Conservation (phyloP, 1,140 invertebrate species). For the Drosophila sechellia region DNA sequence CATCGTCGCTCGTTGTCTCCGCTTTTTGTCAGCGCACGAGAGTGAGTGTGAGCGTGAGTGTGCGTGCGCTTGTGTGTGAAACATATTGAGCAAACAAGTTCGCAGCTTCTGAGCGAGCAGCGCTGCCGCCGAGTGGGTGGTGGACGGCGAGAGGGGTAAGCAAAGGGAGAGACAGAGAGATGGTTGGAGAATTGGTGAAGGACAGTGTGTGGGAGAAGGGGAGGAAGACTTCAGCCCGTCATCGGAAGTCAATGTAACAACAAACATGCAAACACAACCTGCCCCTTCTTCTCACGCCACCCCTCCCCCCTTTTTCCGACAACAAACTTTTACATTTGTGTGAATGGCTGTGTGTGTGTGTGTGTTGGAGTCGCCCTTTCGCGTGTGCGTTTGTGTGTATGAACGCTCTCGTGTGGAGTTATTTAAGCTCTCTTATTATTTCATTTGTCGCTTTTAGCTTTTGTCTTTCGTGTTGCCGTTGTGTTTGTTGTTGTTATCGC, state of each 20-base stretch:
- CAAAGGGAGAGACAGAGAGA: not conserved
- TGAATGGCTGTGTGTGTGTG: conserved; percentile 7
- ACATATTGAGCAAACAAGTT: conserved; percentile 83
- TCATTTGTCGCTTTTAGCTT: conserved; percentile 83
- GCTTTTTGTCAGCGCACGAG: conserved; percentile 9
- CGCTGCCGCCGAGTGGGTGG: conserved; percentile 31
- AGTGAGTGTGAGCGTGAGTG: conserved; percentile 28
- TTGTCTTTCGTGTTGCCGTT: conserved; percentile 77
- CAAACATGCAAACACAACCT: conserved; percentile 76
- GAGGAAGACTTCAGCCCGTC: conserved; percentile 63
- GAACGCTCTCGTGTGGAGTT: conserved; percentile 73
- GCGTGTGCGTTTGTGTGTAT: conserved; percentile 9
- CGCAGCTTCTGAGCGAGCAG: conserved; percentile 72
- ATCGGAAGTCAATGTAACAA: conserved; percentile 83
- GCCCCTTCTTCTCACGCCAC: conserved; percentile 2
- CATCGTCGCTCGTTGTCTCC: conserved; percentile 41
- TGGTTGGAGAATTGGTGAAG: not conserved
- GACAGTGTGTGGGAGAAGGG: not conserved
- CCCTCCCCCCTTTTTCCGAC: not conserved
- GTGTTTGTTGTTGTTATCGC: conserved; percentile 38
- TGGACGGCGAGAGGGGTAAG: conserved; percentile 4
- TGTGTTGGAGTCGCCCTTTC: conserved; percentile 16
- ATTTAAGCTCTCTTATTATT: conserved; percentile 83
- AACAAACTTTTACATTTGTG: conserved; percentile 12
- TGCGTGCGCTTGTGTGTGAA: conserved; percentile 61